phyloP scores from a whole-genome alignment of 53 echinoderm and acorn worm species.

The Temnopleurus reevesii region DNA sequence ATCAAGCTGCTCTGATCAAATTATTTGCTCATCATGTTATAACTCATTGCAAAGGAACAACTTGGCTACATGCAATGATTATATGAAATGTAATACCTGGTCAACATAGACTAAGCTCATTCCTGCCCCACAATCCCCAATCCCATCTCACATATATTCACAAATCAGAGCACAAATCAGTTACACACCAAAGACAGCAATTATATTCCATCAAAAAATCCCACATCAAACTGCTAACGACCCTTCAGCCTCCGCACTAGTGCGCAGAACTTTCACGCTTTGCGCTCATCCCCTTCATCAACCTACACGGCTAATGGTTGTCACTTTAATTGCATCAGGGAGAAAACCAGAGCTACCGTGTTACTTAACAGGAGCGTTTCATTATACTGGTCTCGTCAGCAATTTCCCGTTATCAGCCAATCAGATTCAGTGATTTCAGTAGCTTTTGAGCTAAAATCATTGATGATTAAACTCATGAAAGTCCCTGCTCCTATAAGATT shows the following conservation, averaged over 20 bases:
- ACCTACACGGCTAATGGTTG: not conserved
- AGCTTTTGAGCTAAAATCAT: too few species aligned
- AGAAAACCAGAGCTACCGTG: not conserved
- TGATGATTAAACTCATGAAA: too few species aligned
- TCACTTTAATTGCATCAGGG: not conserved
- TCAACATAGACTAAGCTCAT: not conserved
- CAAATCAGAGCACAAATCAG: constrained; percentile 3
- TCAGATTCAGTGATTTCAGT: too few species aligned
- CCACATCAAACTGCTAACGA: not conserved
- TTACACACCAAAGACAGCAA: not conserved
- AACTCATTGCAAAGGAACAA: not conserved
- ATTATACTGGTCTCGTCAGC: too few species aligned
- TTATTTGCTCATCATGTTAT: not conserved
- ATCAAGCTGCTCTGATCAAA: too few species aligned
- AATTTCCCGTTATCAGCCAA: too few species aligned
- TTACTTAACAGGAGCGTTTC: too few species aligned
- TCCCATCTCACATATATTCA: too few species aligned
- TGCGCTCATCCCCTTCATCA: not conserved
- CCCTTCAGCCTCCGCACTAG: not conserved
- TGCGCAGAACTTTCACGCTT: not conserved
- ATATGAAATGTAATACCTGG: not conserved
- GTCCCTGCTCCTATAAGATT: not conserved
- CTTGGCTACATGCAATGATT: not conserved
- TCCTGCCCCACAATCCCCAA: not conserved
- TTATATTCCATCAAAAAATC: not conserved